phyloP scores from a whole-genome alignment of 2,113 vertebrate species.

The Toxostoma redivivum region DNA sequence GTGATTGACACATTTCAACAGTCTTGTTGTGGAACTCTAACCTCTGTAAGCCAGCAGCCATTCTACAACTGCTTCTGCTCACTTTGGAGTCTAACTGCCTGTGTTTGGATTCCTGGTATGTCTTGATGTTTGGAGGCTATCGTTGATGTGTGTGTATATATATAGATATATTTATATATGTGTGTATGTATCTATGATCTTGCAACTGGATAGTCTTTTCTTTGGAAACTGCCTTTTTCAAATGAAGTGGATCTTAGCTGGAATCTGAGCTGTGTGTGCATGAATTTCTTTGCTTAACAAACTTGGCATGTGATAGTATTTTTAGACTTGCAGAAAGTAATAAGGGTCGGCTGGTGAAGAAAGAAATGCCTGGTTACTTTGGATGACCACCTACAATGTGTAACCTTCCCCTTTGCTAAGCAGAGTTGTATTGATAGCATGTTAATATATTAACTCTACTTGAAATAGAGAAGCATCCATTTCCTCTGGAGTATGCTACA shows the following conservation, averaged over 20 bases:
- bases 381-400: background rate
- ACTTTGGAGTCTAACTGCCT: background rate
- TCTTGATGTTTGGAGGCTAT: background rate
- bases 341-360: background rate
- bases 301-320: background rate
- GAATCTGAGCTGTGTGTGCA: background rate
- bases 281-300: background rate
- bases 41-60: background rate
- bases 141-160: accelerated
- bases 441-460: constrained; percentile 19
- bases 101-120: background rate
- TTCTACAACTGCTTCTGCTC: background rate
- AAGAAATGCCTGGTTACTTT: background rate
- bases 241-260: background rate
- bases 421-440: background rate
- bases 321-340: background rate
- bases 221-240: background rate
- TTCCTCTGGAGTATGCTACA: constrained; percentile 22
- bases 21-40: background rate
- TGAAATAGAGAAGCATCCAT: constrained; percentile 35
- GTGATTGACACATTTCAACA: background rate
- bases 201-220: background rate
- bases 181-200: background rate
- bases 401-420: background rate
- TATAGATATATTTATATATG: background rate